Evolutionary conservation across 2,113 vertebrate genomes (phyloP), one percentile per base, ranked within the genome.

Genomic region (Microtus montanus): DNA sequence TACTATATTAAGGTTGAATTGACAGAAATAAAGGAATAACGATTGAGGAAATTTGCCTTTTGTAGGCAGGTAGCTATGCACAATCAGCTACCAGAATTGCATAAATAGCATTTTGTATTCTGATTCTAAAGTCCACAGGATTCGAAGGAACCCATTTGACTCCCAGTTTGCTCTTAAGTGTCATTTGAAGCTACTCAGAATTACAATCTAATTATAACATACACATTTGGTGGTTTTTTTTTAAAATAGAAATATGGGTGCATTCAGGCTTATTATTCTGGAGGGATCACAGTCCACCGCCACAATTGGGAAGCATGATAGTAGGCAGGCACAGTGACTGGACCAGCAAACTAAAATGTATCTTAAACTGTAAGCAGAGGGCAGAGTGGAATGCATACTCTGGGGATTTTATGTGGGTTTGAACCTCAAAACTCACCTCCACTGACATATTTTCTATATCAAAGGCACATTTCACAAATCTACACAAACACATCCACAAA

Each of bases 171-270:
- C 58, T 96, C 73, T 93, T 97, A 93, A 95, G 91, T 96, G 93
- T 92, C 90, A 92, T 68, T 66, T 73, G 63, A 96, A 93, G 54
- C n/a, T 87, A 17, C 44, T 95, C 79, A 93, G 90, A 97, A 97
- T 97, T 97, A 96, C 41, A 97, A 83, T 85, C 93, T 97, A 96
- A 95, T 96, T 95, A 94, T 41, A 94, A 38, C 73, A 71, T 75
- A 73, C 47, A 79, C 78, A 94, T 93, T 90, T 96, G 90, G 78
- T 5, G 52, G 7, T 30, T 19, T 44, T 58, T 63, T 83, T 15
- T 41, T 41, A 41, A 41, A 41, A 41, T 41, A 41, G 41, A 41
- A 41, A 41, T 41, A 41, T 41, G 41, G 41, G 41, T 41, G 41
- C 41, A 41, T 41, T 41, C 41, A 41, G 41, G 41, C 41, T 41